Conservation (phyloP, 1,140 invertebrate genomes). For the Pristionchus pacificus region DNA sequence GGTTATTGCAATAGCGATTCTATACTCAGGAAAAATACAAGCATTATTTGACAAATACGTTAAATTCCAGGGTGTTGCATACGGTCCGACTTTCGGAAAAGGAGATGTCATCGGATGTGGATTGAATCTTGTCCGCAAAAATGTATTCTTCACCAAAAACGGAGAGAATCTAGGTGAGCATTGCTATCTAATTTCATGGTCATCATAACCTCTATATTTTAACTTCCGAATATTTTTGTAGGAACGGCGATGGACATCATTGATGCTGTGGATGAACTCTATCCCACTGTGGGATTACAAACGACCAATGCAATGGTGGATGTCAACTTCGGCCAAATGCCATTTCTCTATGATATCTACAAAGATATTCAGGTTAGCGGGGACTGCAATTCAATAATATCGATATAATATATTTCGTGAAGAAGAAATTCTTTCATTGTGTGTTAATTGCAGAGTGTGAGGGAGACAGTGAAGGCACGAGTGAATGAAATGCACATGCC, state of each 20-base stretch:
- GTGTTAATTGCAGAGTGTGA: constrained; percentile 24
- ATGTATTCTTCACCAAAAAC: constrained; percentile 99
- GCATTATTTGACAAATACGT: background rate
- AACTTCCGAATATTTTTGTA: constrained; percentile 19
- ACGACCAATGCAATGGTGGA: constrained; percentile 95
- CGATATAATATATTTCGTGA: background rate
- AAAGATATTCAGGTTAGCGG: constrained; percentile 75
- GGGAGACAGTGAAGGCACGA: constrained; percentile 8
- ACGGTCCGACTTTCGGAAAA: constrained; percentile 97
- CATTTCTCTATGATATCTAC: constrained; percentile 95
- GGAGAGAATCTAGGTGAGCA: constrained; percentile 82
- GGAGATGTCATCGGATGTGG: constrained; percentile 94
- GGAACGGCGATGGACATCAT: constrained; percentile 38
- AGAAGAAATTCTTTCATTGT: constrained; percentile 8
- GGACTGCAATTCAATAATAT: background rate
- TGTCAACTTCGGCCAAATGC: constrained; percentile 95
- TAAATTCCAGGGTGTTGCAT: constrained; percentile 72
- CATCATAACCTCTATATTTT: background rate
- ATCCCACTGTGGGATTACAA: constrained; percentile 95
- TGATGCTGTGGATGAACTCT: constrained; percentile 72
- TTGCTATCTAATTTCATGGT: constrained; percentile 2
- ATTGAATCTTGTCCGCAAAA: constrained; percentile 92
- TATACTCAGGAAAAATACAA: background rate
- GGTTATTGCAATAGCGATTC: background rate
- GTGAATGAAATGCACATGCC: constrained; percentile 37